A percentile compares a stretch with the other conserved stretches of the same genome.
phyloP scores from a whole-genome alignment of 2,888 invertebrate genomes.

The Platerodrilus igneus region DNA sequence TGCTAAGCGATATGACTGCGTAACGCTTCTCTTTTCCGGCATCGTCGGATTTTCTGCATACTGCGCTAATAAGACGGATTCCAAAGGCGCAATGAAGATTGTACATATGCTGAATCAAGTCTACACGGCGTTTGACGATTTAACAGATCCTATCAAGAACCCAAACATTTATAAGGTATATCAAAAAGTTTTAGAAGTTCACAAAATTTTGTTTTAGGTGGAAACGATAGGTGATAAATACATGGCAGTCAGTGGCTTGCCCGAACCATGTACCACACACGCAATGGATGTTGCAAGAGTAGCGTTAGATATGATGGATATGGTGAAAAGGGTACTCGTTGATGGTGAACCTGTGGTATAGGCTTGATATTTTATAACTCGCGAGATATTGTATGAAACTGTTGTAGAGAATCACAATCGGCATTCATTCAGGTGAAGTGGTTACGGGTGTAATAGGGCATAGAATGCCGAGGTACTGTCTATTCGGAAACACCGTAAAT shows the following conservation, averaged over 20 bases:
- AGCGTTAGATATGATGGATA: slow-evolving; percentile 94
- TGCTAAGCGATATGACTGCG: slow-evolving; percentile 81
- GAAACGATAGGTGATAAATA: slow-evolving; percentile 98
- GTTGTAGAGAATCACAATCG: slow-evolving; percentile 82
- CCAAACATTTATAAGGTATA: slow-evolving; percentile 96
- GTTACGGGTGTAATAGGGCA: slow-evolving; percentile 94
- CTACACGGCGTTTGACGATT: slow-evolving; percentile 89
- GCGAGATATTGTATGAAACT: slow-evolving; percentile 1
- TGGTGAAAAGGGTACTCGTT: slow-evolving; percentile 79
- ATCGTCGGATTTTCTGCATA: slow-evolving; percentile 89
- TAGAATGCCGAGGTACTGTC: slow-evolving; percentile 88
- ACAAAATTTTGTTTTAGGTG: slow-evolving; percentile 57
- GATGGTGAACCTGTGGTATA: slow-evolving; percentile 81
- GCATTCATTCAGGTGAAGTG: slow-evolving; percentile 90
- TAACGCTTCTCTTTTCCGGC: slow-evolving; percentile 91
- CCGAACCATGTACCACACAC: slow-evolving; percentile 85
- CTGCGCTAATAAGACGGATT: slow-evolving; percentile 86
- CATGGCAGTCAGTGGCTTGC: slow-evolving; percentile 95
- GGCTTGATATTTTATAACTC: not conserved
- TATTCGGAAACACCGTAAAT: slow-evolving; percentile 93
- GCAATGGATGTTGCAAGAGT: slow-evolving; percentile 86
- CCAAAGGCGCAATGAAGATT: slow-evolving; percentile 92
- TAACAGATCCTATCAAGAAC: slow-evolving; percentile 88
- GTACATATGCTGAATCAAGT: slow-evolving; percentile 89
- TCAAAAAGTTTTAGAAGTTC: no score